Evolutionary conservation across 1,140 invertebrate species (phyloP), one percentile per base, ranked within the genome.

Genomic region (Samia ricini): DNA sequence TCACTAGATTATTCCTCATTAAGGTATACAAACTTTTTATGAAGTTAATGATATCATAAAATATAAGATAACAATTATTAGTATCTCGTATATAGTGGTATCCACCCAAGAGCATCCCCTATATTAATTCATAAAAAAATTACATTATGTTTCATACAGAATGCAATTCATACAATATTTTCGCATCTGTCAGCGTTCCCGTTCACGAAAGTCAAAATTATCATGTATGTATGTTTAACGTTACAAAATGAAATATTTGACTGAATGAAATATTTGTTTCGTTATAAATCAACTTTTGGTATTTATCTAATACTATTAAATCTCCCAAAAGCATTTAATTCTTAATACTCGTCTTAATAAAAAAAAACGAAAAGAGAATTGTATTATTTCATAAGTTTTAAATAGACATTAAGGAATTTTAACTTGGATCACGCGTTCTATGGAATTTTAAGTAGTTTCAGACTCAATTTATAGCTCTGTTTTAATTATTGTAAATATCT

Each of bases 121-220:
- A 18, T 29, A 18, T 18, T 18, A 56, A 56, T 56, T 56, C 26
- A 56, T 56, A 56, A 56, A 56, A 56, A 15, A 20, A 20, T 54
- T 54, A n/a, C 52, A 54, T 21, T n/a, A n/a, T n/a, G 24, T 54
- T 54, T 15, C n/a, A 26, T 56, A 18, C 26, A 56, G 15, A 24
- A 4, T 1, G 29, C 55, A 56, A 56, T 23, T 54, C 52, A 52
- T 52, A 66, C 68, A 42, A 72, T 74, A 72, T 80, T 76, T 83
- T 79, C 71, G 72, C 72, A 77, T 68, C 72, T 74, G 76, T 85
- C 81, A 85, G 26, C 75, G 79, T 64, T 69, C 60, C 69, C 21
- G 61, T 64, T 58, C 70, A 68, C 77, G 74, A 73, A 74, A 87
- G 83, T 85, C 79, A 80, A 81, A 85, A 85, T 82, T 83, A 83